These are phyloP conservation scores for Peromyscus nudipes DNA, from an alignment of 2,797 vertebrate species.

Conservation along the genomic window DNA sequence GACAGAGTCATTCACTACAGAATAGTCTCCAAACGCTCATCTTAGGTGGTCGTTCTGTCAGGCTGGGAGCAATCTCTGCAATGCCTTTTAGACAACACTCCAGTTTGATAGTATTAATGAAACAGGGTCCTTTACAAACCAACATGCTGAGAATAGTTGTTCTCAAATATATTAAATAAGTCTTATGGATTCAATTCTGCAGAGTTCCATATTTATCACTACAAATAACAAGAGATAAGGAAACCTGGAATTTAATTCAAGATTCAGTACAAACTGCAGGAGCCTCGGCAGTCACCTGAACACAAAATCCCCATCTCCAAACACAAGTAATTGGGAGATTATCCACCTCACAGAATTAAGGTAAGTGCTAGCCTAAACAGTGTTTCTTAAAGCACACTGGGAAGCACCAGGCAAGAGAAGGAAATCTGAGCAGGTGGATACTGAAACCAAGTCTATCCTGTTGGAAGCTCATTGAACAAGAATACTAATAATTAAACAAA, in stretches of 20 bases:
- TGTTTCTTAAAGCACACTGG: background rate
- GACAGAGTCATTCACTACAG: background rate
- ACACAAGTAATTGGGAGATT: background rate
- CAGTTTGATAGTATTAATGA: background rate
- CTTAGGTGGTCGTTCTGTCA: background rate
- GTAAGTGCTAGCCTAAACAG: background rate
- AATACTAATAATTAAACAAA: conserved; percentile 16
- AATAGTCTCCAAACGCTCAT: background rate
- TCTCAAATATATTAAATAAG: background rate
- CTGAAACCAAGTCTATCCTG: background rate
- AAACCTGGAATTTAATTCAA: background rate
- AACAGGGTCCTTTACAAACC: background rate
- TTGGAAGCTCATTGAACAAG: background rate
- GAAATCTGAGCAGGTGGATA: background rate
- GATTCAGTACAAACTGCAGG: background rate
- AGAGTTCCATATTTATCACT: background rate
- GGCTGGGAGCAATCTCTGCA: background rate
- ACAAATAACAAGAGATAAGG: background rate
- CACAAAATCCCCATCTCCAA: background rate
- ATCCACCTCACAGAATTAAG: background rate
- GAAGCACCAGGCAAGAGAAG: background rate
- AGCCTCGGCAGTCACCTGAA: background rate
- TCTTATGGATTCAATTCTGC: background rate
- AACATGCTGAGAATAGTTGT: background rate
- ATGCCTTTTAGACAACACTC: background rate